Evolutionary conservation across 2,888 invertebrate genomes (phyloP), one percentile per base, ranked within the genome.

Genomic region (Graphium colonna): DNA sequence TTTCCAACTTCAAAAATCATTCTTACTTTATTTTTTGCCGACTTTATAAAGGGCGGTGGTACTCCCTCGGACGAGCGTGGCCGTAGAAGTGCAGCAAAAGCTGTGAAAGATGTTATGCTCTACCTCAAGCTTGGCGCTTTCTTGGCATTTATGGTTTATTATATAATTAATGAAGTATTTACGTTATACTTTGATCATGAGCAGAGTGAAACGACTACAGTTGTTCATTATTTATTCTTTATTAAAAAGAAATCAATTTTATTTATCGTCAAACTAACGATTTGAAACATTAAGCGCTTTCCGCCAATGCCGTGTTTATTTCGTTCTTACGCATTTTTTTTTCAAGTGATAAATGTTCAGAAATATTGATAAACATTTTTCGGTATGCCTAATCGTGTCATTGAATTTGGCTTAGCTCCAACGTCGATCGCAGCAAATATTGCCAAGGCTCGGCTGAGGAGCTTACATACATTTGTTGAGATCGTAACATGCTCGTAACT

Each of bases 341-440:
- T 28, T 28, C 10, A 43, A 59, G 53, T 56, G 46, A 57, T 56
- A 58, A 60, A 60, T 46, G 47, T 50, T 54, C 46, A 28, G 52
- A 54, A 51, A 58, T 61, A 63, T 60, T 61, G 58, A 60, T 59
- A 64, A 60, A 65, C 62, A 64, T 62, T 65, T 66, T 64, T 57
- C 41, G 57, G 60, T 64, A 65, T 65, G 62, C 64, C 61, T 72
- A 69, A 70, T 68, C 67, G 68, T 64, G 57, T 69, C 65, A 70
- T 68, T 68, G 69, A 66, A 63, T 70, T 76, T 79, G 79, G 79
- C 78, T 67, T 63, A 58, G 67, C 64, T 79, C 79, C 77, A 76
- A 67, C 65, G 64, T 58, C 58, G 58, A 59, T 66, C 66, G 66
- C 62, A 66, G 69, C 71, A 66, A 71, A 71, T 73, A 71, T 68